Base-by-base conservation (phyloP, 2,113 vertebrate genomes). In the Anthoscopus minutus region DNA sequence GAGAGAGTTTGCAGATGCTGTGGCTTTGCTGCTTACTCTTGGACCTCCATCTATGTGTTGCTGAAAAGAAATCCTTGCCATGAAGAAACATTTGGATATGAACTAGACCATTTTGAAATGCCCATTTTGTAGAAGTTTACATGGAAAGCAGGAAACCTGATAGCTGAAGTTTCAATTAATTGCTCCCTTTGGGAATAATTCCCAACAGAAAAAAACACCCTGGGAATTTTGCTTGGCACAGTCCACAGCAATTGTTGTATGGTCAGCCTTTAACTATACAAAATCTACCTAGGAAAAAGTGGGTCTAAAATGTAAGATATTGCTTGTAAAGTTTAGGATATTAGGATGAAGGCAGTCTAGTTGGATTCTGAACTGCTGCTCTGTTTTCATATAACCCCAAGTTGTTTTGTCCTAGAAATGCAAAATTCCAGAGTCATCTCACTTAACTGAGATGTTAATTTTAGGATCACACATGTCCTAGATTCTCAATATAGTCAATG, bases 401-500 rank as follows among this genome's bases (percentile, higher is more conserved):
- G 42, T 60, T 92, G 53, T 65, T 88, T 97, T 87, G 89, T 64
- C 89, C 94, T 93, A 91, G 89, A 94, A 94, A 94, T 53, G 37
- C 25, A 58, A 92, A 96, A 88, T 96, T 64, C 54, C 78, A 56
- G 48, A 87, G 74, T 93, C 79, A 61, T 82, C 54, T 82, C 58
- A 12, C 81, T 92, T 88, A 65, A 85, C 88, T 50, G 79, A 88
- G 70, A 13, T 30, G 74, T 95, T 96, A 96, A 95, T 95, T 94
- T 95, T 96, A 94, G 96, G 62, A 88, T 88, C 66, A 53, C 33
- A 45, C 7, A 6, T 85, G 93, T 88, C 96, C 96, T 69, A 94
- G 85, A 93, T 96, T 95, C 95, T 88, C 79, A 80, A 76, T 93
- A 89, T 88, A 96, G 90, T 92, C 79, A 76, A 50, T 85, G 79